A percentile compares a stretch with the other conserved stretches of the same genome.
Conservation (phyloP, 64 coral and sea anemone genomes). For the Montipora cactus region DNA sequence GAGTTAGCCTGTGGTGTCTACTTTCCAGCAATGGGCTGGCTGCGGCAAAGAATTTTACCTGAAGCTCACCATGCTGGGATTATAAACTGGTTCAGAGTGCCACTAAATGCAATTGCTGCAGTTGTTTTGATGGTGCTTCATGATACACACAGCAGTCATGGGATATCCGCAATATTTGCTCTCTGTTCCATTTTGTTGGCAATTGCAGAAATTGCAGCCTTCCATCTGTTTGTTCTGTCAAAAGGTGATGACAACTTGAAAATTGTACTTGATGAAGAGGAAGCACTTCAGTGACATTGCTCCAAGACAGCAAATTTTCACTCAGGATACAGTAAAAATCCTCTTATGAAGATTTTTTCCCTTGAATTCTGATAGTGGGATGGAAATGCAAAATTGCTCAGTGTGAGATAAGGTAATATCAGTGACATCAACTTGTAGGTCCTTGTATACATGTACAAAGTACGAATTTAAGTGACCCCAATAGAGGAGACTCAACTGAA, state of each 20-base stretch:
- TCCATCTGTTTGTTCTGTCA: conserved; percentile 71
- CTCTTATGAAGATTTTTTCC: not conserved
- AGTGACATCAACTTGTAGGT: too few relatives aligned
- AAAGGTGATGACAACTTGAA: conserved; percentile 85
- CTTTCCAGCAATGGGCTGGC: conserved; percentile 98
- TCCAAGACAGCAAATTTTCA: not conserved
- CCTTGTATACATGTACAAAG: too few relatives aligned
- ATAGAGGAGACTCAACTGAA: too few relatives aligned
- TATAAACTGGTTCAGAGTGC: conserved; percentile 99
- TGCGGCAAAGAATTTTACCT: conserved; percentile 91
- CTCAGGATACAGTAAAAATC: not conserved
- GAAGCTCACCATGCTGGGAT: conserved; percentile 97
- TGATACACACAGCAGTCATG: conserved; percentile 96
- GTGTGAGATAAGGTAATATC: too few relatives aligned
- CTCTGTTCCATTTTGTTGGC: conserved; percentile 87
- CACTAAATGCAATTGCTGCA: conserved; percentile 89
- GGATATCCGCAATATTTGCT: conserved; percentile 94
- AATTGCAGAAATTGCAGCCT: conserved; percentile 68
- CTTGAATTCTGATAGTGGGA: not conserved
- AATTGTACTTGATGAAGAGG: conserved; percentile 72
- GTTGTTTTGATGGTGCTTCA: conserved; percentile 95
- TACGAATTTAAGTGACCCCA: too few relatives aligned
- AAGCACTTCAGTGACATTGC: not conserved
- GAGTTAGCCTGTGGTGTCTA: conserved; percentile 94
- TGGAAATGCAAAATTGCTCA: not conserved